Conservation (phyloP, 2,797 vertebrate species). For the Dermochelys coriacea region DNA sequence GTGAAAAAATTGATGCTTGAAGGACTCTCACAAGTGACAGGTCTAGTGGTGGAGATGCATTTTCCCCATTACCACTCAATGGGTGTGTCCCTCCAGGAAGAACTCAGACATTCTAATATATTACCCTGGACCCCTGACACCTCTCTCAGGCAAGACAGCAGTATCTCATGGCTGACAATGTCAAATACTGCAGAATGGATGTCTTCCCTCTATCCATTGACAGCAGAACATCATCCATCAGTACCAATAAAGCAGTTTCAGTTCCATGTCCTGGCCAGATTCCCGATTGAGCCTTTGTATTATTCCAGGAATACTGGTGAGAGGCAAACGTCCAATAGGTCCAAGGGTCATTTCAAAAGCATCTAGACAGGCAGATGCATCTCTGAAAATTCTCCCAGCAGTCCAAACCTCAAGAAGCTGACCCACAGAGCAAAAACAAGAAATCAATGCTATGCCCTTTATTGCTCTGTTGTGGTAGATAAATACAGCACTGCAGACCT, state of each 20-base stretch:
- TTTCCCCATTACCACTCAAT: neutral
- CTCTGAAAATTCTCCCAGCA: constrained; percentile 47
- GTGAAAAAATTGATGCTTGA: neutral
- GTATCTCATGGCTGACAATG: neutral
- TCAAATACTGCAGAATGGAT: fast-evolving
- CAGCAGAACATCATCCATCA: neutral
- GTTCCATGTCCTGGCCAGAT: constrained; percentile 13
- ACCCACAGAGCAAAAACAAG: constrained; percentile 42
- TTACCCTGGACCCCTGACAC: neutral
- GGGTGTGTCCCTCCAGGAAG: neutral
- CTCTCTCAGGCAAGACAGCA: neutral
- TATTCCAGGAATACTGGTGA: neutral
- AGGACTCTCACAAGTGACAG: neutral
- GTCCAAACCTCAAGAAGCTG: neutral
- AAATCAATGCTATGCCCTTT: constrained; percentile 66
- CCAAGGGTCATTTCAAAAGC: neutral
- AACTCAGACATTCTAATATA: neutral
- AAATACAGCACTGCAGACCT: constrained; percentile 63
- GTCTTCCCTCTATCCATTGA: neutral
- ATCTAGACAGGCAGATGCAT: constrained; percentile 10
- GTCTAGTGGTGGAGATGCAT: neutral
- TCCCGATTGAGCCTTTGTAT: neutral
- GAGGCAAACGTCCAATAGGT: fast-evolving
- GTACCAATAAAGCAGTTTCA: constrained; percentile 38
- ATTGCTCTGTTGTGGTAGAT: constrained; percentile 43